Conservation (phyloP, 2,888 invertebrate genomes). For the Thymelicus lineola region DNA sequence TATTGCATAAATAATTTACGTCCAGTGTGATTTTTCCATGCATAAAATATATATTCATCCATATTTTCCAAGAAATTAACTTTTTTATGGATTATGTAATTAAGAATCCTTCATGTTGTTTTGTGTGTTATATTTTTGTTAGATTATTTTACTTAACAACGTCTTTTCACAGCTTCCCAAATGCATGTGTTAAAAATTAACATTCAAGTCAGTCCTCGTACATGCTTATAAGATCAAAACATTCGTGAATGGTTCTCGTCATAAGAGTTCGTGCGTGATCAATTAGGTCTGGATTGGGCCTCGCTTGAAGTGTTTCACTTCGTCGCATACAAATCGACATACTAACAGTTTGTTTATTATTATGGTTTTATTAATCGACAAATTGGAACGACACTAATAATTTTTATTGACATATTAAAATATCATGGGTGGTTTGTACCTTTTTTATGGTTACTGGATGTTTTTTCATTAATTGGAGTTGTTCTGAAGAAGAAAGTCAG, state of each 20-base stretch:
- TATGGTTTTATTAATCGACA: background rate
- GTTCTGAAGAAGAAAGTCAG: no score
- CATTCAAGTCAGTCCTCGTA: conserved; percentile 1
- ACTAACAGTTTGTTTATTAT: conserved; percentile 8
- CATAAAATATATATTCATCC: no score
- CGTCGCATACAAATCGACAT: conserved; percentile 17
- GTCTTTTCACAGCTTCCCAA: background rate
- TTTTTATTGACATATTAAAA: background rate
- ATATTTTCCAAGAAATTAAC: no score
- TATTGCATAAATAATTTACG: no score
- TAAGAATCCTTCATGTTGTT: no score
- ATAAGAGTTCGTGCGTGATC: conserved; percentile 34
- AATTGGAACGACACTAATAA: no score
- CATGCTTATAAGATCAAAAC: conserved; percentile 33
- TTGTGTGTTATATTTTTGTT: no score
- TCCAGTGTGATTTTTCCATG: no score
- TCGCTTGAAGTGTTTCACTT: conserved; percentile 7
- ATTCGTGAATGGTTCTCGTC: conserved; percentile 31
- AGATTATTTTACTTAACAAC: background rate
- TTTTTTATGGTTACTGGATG: background rate
- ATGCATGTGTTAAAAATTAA: conserved; percentile 1
- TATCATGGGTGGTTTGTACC: background rate
- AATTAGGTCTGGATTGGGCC: conserved; percentile 26
- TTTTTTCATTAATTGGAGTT: no score
- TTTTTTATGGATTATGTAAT: no score